phyloP scores from a whole-genome alignment of 2,797 vertebrate species.

The Molossus molossus region DNA sequence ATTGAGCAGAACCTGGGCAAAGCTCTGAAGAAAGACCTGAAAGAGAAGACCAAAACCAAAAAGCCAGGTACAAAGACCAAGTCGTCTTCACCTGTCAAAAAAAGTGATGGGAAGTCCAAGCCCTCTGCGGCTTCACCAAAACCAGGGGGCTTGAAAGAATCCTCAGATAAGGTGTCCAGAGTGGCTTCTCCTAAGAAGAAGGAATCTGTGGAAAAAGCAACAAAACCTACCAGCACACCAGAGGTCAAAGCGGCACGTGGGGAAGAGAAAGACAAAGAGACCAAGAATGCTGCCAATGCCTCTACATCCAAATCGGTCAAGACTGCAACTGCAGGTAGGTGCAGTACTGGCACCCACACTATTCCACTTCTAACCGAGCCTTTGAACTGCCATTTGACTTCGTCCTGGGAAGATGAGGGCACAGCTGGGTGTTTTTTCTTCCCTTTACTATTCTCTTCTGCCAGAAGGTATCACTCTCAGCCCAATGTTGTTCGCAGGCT shows the following conservation, averaged over 20 bases:
- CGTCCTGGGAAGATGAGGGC: not conserved
- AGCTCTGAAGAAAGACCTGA: slow-evolving; percentile 94
- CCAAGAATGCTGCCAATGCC: slow-evolving; percentile 97
- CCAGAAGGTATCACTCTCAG: not conserved
- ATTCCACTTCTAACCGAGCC: not conserved
- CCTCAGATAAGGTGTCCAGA: slow-evolving; percentile 92
- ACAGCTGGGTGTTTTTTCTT: not conserved
- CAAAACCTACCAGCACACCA: slow-evolving; percentile 88
- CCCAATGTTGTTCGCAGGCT: not conserved
- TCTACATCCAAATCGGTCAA: slow-evolving; percentile 95
- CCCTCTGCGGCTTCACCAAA: slow-evolving; percentile 92
- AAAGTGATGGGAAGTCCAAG: slow-evolving; percentile 92
- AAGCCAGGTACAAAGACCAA: slow-evolving; percentile 95
- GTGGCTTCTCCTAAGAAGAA: slow-evolving; percentile 96
- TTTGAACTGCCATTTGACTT: not conserved
- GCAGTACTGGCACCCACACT: accelerated
- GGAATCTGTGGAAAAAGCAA: slow-evolving; percentile 90
- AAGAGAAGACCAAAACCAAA: slow-evolving; percentile 96
- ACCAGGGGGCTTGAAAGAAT: slow-evolving; percentile 92
- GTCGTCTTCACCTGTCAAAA: slow-evolving; percentile 95
- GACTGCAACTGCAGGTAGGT: slow-evolving; percentile 93
- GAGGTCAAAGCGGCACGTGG: slow-evolving; percentile 90
- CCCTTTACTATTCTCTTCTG: not conserved
- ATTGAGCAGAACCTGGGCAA: slow-evolving; percentile 94
- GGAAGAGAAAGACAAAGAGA: slow-evolving; percentile 96